Conservation (phyloP, 2,888 invertebrate genomes). For the Pteria penguin region DNA sequence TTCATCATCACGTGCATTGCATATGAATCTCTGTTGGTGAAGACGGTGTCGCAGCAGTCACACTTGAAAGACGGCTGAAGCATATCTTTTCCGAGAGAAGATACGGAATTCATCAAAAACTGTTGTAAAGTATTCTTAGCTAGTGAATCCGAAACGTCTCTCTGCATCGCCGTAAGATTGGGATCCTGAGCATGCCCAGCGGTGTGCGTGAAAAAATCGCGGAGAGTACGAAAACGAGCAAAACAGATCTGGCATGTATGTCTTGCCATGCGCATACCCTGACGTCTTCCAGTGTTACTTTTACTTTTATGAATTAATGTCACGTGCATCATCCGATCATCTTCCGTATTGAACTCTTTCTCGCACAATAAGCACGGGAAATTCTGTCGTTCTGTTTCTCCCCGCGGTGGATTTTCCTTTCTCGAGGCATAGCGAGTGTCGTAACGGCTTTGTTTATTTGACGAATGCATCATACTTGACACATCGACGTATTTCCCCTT, state of each 20-base stretch:
- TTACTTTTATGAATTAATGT: conserved; percentile 37
- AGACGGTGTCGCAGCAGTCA: conserved; percentile 76
- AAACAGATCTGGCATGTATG: conserved; percentile 45
- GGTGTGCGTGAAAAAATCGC: conserved; percentile 41
- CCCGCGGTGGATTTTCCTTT: conserved; percentile 1
- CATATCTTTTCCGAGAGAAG: conserved; percentile 14
- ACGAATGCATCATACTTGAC: background rate
- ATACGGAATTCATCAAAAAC: conserved; percentile 9
- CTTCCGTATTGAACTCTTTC: conserved; percentile 47
- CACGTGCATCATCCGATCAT: conserved; percentile 52
- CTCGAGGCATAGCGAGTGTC: background rate
- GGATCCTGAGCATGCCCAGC: conserved; percentile 24
- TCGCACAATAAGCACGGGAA: conserved; percentile 59
- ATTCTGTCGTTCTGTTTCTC: conserved; percentile 28
- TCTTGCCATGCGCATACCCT: conserved; percentile 26
- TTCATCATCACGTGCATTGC: conserved; percentile 80
- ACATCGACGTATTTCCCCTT: background rate
- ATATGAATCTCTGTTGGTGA: conserved; percentile 78
- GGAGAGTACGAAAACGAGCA: conserved; percentile 40
- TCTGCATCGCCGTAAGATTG: conserved; percentile 23
- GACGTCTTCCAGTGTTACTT: conserved; percentile 19
- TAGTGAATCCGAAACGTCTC: conserved; percentile 17
- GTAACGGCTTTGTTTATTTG: background rate
- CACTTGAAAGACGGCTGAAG: conserved; percentile 70
- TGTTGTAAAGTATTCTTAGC: conserved; percentile 23